A percentile compares a stretch with the other conserved stretches of the same genome.
Evolutionary conservation across 2,113 vertebrate genomes (phyloP).

Genomic region (Bubo bubo): DNA sequence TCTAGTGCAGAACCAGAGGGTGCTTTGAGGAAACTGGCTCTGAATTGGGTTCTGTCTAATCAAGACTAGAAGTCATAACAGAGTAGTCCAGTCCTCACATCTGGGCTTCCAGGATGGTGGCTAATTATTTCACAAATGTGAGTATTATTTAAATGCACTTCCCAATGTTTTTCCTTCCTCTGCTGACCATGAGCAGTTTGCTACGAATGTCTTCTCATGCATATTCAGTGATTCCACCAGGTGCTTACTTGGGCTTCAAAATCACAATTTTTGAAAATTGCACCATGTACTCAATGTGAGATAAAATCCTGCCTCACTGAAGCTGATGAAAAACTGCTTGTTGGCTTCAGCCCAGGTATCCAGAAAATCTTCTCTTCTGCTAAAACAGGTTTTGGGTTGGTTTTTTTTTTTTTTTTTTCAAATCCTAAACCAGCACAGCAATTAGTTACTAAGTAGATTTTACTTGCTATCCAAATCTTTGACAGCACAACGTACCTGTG

Average conservation of each 20-base stretch:
- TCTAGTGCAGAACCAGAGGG: neutral
- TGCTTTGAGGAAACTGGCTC: neutral
- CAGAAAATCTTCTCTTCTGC: neutral
- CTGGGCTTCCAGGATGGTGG: neutral
- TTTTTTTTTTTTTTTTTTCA: neutral
- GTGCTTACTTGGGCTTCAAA: neutral
- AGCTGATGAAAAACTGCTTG: neutral
- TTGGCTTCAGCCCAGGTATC: neutral
- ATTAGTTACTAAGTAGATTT: neutral
- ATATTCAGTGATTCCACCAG: neutral
- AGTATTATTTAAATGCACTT: neutral
- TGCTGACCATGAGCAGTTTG: neutral
- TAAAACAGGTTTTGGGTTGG: neutral
- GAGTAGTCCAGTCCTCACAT: neutral
- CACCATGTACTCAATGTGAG: neutral
- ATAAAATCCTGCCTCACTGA: neutral
- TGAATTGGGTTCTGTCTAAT: neutral
- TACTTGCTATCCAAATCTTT: neutral
- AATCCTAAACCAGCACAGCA: neutral
- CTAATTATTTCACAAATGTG: neutral
- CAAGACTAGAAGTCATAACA: neutral
- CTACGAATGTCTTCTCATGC: accelerated
- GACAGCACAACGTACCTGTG: accelerated
- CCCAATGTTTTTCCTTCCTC: neutral
- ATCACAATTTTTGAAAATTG: neutral